Evolutionary conservation across 2,113 vertebrate species (phyloP).

Genomic region (Lipophrys pholis): DNA sequence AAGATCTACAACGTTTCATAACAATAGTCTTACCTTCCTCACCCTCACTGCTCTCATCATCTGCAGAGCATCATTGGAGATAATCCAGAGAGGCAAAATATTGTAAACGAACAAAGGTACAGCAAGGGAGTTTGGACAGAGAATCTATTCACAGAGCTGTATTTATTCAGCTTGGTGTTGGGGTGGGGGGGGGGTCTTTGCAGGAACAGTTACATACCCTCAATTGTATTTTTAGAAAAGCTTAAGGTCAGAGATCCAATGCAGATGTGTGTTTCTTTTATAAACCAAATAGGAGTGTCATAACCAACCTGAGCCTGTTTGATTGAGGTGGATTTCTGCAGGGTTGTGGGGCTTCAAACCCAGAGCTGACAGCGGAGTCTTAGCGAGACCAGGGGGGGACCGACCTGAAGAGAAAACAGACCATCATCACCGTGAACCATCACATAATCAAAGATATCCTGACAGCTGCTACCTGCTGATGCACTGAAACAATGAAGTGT

Average conservation of each 20-base stretch:
- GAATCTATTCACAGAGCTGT: background rate
- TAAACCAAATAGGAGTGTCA: background rate
- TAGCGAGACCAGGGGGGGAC: conserved; percentile 95
- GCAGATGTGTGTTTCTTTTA: too few relatives aligned
- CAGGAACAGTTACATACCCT: too few relatives aligned
- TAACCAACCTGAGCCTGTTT: conserved; percentile 90
- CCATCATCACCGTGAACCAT: conserved; percentile 1
- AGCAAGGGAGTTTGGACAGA: conserved; percentile 12
- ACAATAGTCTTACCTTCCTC: conserved; percentile 88
- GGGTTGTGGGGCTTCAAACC: conserved; percentile 98
- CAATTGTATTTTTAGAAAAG: too few relatives aligned
- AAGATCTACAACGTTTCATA: conserved; percentile 10
- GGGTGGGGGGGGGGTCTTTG: background rate
- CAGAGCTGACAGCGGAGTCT: conserved; percentile 95
- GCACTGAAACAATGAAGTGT: background rate
- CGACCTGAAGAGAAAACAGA: conserved; percentile 82
- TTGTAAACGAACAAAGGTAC: conserved; percentile 17
- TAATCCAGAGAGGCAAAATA: conserved; percentile 58
- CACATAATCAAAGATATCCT: conserved; percentile 13
- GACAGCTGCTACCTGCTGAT: conserved; percentile 65
- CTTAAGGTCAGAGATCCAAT: too few relatives aligned
- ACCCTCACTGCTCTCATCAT: conserved; percentile 81
- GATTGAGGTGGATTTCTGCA: conserved; percentile 91
- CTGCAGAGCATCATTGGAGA: conserved; percentile 70
- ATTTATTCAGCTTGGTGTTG: background rate